Evolutionary conservation across 2,113 vertebrate species (phyloP), one percentile per base, ranked within the genome.

Genomic region (Pteronura brasiliensis): DNA sequence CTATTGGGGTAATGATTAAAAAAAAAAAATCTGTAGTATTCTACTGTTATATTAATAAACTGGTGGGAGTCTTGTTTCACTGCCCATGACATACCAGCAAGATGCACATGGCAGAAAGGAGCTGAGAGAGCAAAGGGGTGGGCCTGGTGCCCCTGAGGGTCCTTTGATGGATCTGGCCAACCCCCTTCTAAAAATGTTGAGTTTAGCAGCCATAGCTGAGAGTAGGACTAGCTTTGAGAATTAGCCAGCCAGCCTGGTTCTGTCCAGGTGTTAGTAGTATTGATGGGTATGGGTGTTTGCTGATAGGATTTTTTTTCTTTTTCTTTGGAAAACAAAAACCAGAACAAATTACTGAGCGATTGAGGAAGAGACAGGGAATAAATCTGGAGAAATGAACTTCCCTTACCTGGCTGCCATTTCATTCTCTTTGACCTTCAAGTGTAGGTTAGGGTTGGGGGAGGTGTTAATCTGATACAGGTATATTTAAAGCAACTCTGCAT

Each of bases 1-100:
- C 98, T 99, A 99, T 99, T 99, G 98, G 98, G 98, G 98, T 99
- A 99, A 99, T 99, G 98, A 99, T 98, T 77, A 96, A 99, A 98
- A 98, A 98, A 97, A 98, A 98, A 98, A 98, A 80, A 98, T 96
- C 98, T 99, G 98, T 98, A 99, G 98, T 98, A 93, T 98, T 98
- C 98, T 98, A 97, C 98, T 98, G 98, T 98, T 98, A 98, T 98
- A 98, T 97, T 98, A 97, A 98, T 99, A 97, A 98, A 97, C 96
- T 97, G 96, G 94, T 98, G 27, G 98, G 98, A 98, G 98, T 98
- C 98, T 98, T 98, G 98, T 98, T 98, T 98, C 98, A 98, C 98
- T 97, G 95, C 97, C 97, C 98, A 98, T 96, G 95, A 97, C 97
- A 98, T 98, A 98, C 95, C 92, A 85, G 94, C 98, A 96, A 97